A percentile compares a stretch with the other conserved stretches of the same genome.
These are phyloP conservation scores for Channa argus DNA, from an alignment of 2,113 vertebrate species.

Conservation along the genomic window DNA sequence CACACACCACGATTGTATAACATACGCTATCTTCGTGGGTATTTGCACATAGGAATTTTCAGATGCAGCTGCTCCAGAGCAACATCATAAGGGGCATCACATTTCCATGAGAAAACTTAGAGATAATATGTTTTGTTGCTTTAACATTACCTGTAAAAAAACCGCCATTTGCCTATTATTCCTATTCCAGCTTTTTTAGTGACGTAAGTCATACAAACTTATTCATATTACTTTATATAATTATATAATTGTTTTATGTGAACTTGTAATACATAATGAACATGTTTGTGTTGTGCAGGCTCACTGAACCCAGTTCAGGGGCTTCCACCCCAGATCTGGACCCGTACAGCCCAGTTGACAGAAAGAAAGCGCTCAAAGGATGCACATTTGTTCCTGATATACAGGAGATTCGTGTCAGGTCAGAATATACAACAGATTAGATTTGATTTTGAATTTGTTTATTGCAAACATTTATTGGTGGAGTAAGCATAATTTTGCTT, in stretches of 20 bases:
- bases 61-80: no score
- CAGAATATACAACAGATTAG: constrained; percentile 10
- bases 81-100: no score
- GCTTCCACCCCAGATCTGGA: constrained; percentile 92
- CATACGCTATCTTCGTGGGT: no score
- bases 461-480: background rate
- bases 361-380: constrained; percentile 86
- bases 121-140: background rate
- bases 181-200: no score
- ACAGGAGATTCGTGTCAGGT: constrained; percentile 98
- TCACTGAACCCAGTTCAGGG: constrained; percentile 87
- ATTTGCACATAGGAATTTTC: no score
- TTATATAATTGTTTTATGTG: no score
- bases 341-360: constrained; percentile 83
- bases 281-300: constrained; percentile 73
- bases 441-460: no score
- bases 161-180: background rate
- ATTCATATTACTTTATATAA: no score
- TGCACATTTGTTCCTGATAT: constrained; percentile 93
- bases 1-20: no score
- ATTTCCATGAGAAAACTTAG: no score
- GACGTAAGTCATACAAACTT: no score
- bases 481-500: background rate
- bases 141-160: background rate
- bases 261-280: background rate